A percentile compares a stretch with the other conserved stretches of the same genome.
These are phyloP conservation scores for Asteroscopus sphinx DNA, from an alignment of 2,888 invertebrate species.

Conservation along the genomic window DNA sequence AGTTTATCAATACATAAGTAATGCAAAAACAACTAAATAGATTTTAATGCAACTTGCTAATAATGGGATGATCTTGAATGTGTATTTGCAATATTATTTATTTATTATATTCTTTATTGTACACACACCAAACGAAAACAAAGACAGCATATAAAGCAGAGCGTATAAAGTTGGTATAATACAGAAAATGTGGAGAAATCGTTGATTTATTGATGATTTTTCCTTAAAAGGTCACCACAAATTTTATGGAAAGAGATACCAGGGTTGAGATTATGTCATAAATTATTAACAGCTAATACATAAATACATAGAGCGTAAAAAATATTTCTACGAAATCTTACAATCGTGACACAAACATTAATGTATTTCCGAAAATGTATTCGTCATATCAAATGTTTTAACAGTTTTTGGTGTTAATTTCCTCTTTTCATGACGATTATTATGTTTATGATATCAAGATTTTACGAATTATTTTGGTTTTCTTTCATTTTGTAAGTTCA, in stretches of 20 bases:
- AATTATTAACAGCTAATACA: too few relatives aligned
- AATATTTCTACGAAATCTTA: slow-evolving; percentile 4
- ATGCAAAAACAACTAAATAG: slow-evolving; percentile 62
- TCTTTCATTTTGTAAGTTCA: too few relatives aligned
- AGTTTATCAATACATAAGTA: slow-evolving; percentile 44
- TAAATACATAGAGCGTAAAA: not conserved
- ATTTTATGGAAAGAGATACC: too few relatives aligned
- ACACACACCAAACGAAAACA: too few relatives aligned
- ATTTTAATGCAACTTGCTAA: slow-evolving; percentile 57
- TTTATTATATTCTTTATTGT: too few relatives aligned
- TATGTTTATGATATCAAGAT: not conserved
- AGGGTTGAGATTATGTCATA: too few relatives aligned
- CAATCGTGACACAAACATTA: not conserved
- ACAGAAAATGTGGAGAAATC: slow-evolving; percentile 32
- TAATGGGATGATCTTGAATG: slow-evolving; percentile 50
- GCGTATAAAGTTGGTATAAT: slow-evolving; percentile 45
- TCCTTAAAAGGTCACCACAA: not conserved
- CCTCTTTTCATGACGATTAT: not conserved
- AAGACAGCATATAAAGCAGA: too few relatives aligned
- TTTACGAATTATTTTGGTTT: too few relatives aligned
- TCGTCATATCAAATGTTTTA: not conserved
- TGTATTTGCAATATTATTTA: slow-evolving; percentile 47
- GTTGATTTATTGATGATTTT: slow-evolving; percentile 4
- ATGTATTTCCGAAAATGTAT: slow-evolving; percentile 13
- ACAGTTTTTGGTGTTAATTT: not conserved